Conservation (phyloP, 2,797 vertebrate genomes). For the Pseudochirops cupreus region DNA sequence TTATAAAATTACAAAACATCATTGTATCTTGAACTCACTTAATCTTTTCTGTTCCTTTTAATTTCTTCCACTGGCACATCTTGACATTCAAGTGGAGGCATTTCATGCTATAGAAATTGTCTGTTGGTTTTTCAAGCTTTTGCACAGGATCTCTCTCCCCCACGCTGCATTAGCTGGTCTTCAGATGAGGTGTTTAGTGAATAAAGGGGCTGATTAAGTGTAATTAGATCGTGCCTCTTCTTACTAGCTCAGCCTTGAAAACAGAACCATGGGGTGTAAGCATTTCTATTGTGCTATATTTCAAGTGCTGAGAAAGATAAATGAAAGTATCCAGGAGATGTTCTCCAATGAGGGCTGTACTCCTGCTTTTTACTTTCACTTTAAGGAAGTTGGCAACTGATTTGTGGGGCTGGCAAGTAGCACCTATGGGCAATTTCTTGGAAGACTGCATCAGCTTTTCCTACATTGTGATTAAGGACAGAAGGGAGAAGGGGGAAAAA, state of each 20-base stretch:
- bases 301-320: neutral
- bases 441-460: neutral
- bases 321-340: neutral
- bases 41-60: neutral
- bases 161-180: neutral
- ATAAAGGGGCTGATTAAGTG: neutral
- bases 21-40: accelerated
- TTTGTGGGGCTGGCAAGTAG: neutral
- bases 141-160: neutral
- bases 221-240: neutral
- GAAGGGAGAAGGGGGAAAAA: neutral
- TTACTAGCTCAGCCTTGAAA: neutral
- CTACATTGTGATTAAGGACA: neutral
- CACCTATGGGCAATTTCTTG: neutral
- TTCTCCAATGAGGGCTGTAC: neutral
- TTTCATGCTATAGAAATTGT: neutral
- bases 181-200: neutral
- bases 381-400: neutral
- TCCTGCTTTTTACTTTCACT: neutral
- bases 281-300: neutral
- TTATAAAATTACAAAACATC: neutral
- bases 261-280: neutral
- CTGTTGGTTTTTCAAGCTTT: neutral
- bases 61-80: neutral
- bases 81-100: neutral